A percentile compares a stretch with the other conserved stretches of the same genome.
These are phyloP conservation scores for Aphaenogaster floridana DNA, from an alignment of 1,140 invertebrate genomes.

Conservation along the genomic window DNA sequence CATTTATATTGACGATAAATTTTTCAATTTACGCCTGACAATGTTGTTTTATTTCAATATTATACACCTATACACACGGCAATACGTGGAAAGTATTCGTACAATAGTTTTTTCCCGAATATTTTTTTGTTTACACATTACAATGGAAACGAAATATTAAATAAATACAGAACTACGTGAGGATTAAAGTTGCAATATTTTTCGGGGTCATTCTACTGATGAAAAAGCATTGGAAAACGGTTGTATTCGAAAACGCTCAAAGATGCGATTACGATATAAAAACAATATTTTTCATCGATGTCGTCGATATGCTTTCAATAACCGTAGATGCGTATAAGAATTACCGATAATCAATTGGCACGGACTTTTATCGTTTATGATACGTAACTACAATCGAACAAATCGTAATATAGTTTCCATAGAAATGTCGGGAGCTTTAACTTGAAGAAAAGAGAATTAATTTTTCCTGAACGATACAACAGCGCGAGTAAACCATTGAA, in stretches of 20 bases:
- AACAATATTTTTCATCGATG: constrained; percentile 25
- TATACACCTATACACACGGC: neutral
- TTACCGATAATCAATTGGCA: neutral
- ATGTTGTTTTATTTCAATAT: constrained; percentile 3
- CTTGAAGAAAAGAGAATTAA: constrained; percentile 26
- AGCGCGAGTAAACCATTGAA: neutral
- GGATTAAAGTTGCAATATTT: constrained; percentile 28
- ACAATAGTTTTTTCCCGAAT: constrained; percentile 2
- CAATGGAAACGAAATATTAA: constrained; percentile 34
- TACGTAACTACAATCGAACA: neutral
- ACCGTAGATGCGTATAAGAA: neutral
- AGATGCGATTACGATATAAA: constrained; percentile 21
- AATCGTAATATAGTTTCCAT: neutral
- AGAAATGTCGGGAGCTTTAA: neutral
- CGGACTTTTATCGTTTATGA: neutral
- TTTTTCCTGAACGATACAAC: constrained; percentile 23
- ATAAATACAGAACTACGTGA: constrained; percentile 29
- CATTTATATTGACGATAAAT: neutral
- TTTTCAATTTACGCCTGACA: neutral
- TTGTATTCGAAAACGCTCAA: neutral
- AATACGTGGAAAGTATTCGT: neutral
- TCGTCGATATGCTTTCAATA: neutral
- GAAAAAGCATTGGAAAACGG: constrained; percentile 20
- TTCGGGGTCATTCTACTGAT: neutral
- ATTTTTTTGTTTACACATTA: constrained; percentile 11